phyloP scores from a whole-genome alignment of 2,888 invertebrate species.

The Schizotus pectinicornis region DNA sequence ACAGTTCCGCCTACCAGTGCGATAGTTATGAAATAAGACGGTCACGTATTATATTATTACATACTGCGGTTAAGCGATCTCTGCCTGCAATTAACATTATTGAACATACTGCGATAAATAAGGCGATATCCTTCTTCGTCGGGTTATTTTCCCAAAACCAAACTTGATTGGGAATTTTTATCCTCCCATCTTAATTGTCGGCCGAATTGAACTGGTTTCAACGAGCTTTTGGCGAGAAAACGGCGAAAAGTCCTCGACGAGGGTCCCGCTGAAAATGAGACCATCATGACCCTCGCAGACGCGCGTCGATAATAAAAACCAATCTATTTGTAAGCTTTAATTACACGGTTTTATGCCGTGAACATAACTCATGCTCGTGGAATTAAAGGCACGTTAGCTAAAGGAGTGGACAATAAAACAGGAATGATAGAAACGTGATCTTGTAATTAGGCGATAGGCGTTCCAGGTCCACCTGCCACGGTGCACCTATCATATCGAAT shows the following conservation, averaged over 20 bases:
- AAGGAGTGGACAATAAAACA: conserved; percentile 51
- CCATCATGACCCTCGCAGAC: conserved; percentile 15
- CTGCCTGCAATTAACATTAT: conserved; percentile 36
- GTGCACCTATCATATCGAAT: conserved; percentile 40
- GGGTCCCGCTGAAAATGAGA: not conserved
- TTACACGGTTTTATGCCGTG: conserved; percentile 44
- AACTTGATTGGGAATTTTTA: conserved; percentile 28
- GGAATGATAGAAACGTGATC: conserved; percentile 56
- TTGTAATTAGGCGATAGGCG: conserved; percentile 52
- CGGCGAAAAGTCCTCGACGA: conserved; percentile 1
- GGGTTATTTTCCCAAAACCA: conserved; percentile 21
- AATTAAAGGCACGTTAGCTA: conserved; percentile 41
- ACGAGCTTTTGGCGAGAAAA: not conserved
- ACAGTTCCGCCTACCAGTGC: conserved; percentile 18
- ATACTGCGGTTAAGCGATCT: conserved; percentile 31
- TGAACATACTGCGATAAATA: conserved; percentile 31
- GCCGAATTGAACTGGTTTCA: conserved; percentile 1
- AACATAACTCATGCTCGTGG: conserved; percentile 39
- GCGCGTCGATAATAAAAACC: conserved; percentile 41
- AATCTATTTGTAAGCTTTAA: conserved; percentile 49
- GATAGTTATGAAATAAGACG: conserved; percentile 28
- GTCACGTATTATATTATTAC: conserved; percentile 39
- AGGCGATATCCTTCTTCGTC: conserved; percentile 23
- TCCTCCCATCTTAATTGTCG: conserved; percentile 22
- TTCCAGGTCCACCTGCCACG: conserved; percentile 45